Conservation (phyloP, 2,888 invertebrate species). For the Cerceris rybyensis region DNA sequence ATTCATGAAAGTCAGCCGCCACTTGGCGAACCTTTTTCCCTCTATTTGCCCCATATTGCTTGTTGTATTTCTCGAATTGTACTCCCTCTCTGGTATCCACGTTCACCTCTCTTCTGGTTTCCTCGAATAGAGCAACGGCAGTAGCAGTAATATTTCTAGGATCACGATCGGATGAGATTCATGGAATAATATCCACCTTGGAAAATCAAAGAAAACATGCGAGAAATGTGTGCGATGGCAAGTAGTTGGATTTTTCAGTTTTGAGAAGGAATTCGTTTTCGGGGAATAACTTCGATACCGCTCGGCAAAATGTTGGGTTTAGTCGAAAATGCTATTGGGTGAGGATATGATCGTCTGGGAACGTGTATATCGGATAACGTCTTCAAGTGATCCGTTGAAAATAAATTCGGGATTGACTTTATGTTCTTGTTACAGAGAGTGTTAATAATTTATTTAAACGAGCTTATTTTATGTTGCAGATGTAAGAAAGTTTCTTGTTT, state of each 20-base stretch:
- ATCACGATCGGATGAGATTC: slow-evolving; percentile 47
- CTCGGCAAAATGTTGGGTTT: slow-evolving; percentile 37
- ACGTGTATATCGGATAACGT: too few relatives aligned
- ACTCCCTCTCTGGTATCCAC: not conserved
- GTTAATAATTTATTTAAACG: too few relatives aligned
- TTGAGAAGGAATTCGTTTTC: slow-evolving; percentile 37
- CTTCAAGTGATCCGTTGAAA: too few relatives aligned
- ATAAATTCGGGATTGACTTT: too few relatives aligned
- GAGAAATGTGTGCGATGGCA: slow-evolving; percentile 11
- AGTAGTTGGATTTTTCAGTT: slow-evolving; percentile 43
- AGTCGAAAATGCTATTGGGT: not conserved
- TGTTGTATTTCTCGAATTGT: not conserved
- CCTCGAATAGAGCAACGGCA: not conserved
- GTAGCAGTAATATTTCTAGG: slow-evolving; percentile 24
- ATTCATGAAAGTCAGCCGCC: not conserved
- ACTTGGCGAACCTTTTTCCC: not conserved
- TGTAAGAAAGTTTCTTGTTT: too few relatives aligned
- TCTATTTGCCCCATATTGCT: not conserved
- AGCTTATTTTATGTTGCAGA: too few relatives aligned
- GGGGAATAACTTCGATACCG: slow-evolving; percentile 42
- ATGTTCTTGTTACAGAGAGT: too few relatives aligned
- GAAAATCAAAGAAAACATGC: slow-evolving; percentile 33
- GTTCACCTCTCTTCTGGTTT: not conserved
- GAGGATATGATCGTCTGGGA: too few relatives aligned
- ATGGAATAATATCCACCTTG: slow-evolving; percentile 31